Percentiles rank a stretch among this genome's conserved stretches.
phyloP scores from a whole-genome alignment of 2,888 invertebrate species.

The Chromoteleia sp. region DNA sequence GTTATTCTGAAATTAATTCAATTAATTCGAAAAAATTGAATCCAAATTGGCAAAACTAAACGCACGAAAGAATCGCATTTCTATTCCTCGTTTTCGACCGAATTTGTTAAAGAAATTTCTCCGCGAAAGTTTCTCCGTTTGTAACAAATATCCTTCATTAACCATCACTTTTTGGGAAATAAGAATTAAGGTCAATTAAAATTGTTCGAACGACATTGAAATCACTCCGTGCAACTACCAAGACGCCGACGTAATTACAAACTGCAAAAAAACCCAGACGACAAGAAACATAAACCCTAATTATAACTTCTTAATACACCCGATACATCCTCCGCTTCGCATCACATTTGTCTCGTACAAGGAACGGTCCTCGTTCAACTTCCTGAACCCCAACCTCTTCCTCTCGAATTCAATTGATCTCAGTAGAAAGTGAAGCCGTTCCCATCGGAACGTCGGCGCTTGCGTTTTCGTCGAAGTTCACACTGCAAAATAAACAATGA shows the following conservation, averaged over 20 bases:
- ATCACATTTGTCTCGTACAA: conserved; percentile 39
- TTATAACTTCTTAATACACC: conserved; percentile 11
- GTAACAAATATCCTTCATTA: conserved; percentile 34
- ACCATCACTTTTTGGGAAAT: conserved; percentile 13
- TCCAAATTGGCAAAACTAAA: neutral
- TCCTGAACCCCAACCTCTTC: conserved; percentile 48
- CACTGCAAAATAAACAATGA: conserved; percentile 53
- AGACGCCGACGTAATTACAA: neutral
- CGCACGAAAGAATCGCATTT: neutral
- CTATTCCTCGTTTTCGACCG: conserved; percentile 9
- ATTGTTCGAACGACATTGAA: conserved; percentile 17
- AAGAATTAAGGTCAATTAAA: conserved; percentile 36
- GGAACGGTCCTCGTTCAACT: conserved; percentile 18
- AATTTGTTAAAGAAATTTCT: conserved; percentile 44
- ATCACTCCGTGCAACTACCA: neutral
- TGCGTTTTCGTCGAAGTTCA: conserved; percentile 11
- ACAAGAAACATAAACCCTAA: neutral
- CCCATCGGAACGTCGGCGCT: conserved; percentile 12
- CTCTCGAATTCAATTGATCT: conserved; percentile 37
- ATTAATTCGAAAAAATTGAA: no score
- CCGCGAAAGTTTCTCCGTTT: conserved; percentile 38
- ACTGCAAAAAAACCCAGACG: neutral
- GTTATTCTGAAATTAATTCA: no score
- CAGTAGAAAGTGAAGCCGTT: conserved; percentile 52
- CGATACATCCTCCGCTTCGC: conserved; percentile 12